Evolutionary conservation across 2,797 vertebrate genomes (phyloP).

Genomic region (Hapalemur alaotrensis): DNA sequence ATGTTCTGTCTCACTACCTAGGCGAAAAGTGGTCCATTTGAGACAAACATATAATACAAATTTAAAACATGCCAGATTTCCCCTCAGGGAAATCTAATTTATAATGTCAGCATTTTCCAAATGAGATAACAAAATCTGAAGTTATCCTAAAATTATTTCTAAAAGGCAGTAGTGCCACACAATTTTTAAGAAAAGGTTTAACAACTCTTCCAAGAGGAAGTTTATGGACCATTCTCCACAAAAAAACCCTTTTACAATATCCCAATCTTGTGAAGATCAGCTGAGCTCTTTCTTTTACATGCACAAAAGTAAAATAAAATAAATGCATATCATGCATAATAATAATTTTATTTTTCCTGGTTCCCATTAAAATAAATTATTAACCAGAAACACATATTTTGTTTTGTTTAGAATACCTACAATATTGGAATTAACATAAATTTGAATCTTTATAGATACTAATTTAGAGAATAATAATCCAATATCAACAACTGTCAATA

Average conservation of each 20-base stretch:
- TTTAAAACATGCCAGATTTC: not conserved
- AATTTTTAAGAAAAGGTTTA: slow-evolving; percentile 35
- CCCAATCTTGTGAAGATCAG: not conserved
- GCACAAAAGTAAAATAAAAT: not conserved
- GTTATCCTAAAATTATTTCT: not conserved
- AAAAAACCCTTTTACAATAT: not conserved
- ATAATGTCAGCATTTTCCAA: not conserved
- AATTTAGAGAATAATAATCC: slow-evolving; percentile 4
- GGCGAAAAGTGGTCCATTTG: not conserved
- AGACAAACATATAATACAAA: not conserved
- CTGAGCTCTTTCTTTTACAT: not conserved
- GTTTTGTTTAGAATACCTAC: not conserved
- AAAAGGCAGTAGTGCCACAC: not conserved
- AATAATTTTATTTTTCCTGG: not conserved
- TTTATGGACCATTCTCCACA: not conserved
- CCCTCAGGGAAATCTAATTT: slow-evolving; percentile 14
- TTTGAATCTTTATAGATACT: not conserved
- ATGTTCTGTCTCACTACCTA: not conserved
- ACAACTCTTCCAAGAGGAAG: not conserved
- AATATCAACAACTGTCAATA: not conserved
- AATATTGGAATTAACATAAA: not conserved
- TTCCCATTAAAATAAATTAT: slow-evolving; percentile 6
- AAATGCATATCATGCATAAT: not conserved
- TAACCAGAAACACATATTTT: not conserved
- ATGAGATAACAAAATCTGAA: not conserved